Evolutionary conservation across 2,888 invertebrate species (phyloP), one percentile per base, ranked within the genome.

Genomic region (Ptilodon capucinus): DNA sequence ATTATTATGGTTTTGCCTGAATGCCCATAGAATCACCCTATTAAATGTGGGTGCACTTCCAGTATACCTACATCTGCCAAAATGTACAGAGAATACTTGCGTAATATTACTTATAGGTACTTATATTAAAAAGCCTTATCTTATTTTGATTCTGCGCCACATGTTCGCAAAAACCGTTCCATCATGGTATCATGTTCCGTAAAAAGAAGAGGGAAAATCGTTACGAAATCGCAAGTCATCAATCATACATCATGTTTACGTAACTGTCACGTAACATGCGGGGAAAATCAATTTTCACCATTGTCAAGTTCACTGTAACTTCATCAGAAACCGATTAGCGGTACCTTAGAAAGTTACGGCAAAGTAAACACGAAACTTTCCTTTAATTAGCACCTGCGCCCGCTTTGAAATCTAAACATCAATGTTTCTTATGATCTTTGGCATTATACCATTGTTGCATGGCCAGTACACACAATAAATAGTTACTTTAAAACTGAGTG

Each of bases 271-370:
- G 48, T 47, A 56, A 50, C 46, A 48, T 48, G 48, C 19, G 42
- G 19, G 14, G 21, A 39, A 48, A 48, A 58, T 54, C 42, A 51
- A 56, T 57, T 76, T 74, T 61, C 68, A 65, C 58, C 51, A 64
- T 62, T 71, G 57, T 60, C 73, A 78, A 81, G 74, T 74, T 78
- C 71, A 71, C 51, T 57, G 57, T 70, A 68, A 74, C 60, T 65
- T 51, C 48, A 59, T 77, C 76, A 74, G 44, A 54, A 46, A 43
- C 42, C 55, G 52, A 54, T 72, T 74, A 73, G 67, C 60, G 50
- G 52, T 51, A 48, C 13, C 40, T 21, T 48, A 46, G 70, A 68
- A 71, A 75, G 71, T 57, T 41, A 9, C 36, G 9, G 40, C 45
- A 21, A 46, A 59, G 52, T 41, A 45, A 13, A 48, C 34, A 36